These are phyloP conservation scores for Sitta carolinensis DNA, from an alignment of 2,797 vertebrate genomes.

Conservation along the genomic window DNA sequence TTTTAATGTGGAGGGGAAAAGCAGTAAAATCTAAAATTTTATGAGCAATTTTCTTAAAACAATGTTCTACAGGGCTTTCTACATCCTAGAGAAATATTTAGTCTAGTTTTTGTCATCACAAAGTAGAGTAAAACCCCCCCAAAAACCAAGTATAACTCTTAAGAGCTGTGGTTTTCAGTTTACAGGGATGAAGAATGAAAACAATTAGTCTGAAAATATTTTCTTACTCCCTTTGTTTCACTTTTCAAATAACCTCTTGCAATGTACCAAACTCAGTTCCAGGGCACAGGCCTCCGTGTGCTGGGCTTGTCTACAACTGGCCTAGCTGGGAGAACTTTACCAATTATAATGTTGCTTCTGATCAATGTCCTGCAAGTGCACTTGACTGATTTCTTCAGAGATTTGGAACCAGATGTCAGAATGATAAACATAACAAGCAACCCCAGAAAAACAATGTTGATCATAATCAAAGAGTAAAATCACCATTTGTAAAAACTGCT, in stretches of 20 bases:
- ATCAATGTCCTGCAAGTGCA: not conserved
- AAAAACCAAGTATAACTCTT: not conserved
- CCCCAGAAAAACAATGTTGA: not conserved
- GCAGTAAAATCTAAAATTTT: not conserved
- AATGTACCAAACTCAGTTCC: not conserved
- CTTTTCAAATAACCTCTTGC: not conserved
- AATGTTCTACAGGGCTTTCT: not conserved
- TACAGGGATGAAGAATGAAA: slow-evolving; percentile 1
- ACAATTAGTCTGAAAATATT: not conserved
- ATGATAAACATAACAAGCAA: not conserved
- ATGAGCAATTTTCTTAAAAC: not conserved
- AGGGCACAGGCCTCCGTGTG: not conserved
- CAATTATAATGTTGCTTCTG: not conserved
- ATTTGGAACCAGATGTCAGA: not conserved
- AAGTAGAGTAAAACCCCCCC: not conserved
- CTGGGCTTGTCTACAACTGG: not conserved
- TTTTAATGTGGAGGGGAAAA: not conserved
- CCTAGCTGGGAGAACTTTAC: not conserved
- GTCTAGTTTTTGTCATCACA: not conserved
- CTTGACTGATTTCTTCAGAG: not conserved
- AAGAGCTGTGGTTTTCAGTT: not conserved
- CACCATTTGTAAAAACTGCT: slow-evolving; percentile 9
- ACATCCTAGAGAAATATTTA: not conserved
- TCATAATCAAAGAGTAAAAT: slow-evolving; percentile 24
- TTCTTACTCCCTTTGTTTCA: not conserved